Evolutionary conservation across 1,140 invertebrate species (phyloP).

Genomic region (Globodera rostochiensis): DNA sequence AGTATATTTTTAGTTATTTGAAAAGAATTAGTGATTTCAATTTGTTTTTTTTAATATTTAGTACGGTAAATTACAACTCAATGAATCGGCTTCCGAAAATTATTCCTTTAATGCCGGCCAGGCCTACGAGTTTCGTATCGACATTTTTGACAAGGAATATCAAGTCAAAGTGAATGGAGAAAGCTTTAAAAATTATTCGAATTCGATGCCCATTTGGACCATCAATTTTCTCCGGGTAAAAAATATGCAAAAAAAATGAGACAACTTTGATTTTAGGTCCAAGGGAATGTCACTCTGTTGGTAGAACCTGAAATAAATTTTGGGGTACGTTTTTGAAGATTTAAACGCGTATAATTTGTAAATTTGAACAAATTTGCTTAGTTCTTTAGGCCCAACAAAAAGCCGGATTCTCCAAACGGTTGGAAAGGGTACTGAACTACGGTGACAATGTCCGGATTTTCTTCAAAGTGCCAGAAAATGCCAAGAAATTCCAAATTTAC

Average conservation of each 20-base stretch:
- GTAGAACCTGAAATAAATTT: background rate
- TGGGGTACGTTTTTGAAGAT: too few species aligned
- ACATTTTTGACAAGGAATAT: background rate
- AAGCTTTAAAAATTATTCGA: background rate
- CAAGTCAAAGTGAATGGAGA: background rate
- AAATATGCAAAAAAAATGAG: background rate
- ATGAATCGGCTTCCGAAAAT: background rate
- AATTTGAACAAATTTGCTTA: background rate
- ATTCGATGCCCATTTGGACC: background rate
- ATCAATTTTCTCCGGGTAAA: background rate
- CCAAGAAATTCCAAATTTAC: background rate
- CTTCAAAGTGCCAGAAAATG: background rate
- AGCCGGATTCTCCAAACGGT: background rate
- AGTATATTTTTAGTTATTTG: too few species aligned
- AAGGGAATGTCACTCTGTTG: background rate
- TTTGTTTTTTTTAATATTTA: background rate
- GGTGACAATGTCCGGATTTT: background rate
- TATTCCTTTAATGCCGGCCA: background rate
- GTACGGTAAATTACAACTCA: background rate
- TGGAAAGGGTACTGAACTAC: background rate
- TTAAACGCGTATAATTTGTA: too few species aligned
- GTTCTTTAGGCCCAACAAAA: background rate
- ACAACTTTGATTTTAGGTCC: background rate
- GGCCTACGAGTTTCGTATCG: background rate
- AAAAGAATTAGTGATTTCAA: too few species aligned